Evolutionary conservation across 2,888 invertebrate genomes (phyloP).

Genomic region (Thera obeliscata): DNA sequence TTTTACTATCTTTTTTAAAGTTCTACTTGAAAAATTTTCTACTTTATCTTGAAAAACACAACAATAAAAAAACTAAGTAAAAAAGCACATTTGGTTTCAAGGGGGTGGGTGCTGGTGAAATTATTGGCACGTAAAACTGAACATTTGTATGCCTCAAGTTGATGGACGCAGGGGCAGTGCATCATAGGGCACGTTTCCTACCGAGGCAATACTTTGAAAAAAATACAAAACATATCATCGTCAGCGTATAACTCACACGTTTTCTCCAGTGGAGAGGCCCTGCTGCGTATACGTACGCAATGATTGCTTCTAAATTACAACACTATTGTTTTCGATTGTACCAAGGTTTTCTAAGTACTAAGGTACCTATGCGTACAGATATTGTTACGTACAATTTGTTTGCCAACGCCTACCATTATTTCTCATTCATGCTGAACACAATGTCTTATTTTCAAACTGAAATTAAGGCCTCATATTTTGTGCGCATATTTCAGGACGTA

Average conservation of each 20-base stretch:
- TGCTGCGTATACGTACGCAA: neutral
- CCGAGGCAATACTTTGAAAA: too few relatives aligned
- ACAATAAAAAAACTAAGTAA: too few relatives aligned
- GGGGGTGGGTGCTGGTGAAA: too few relatives aligned
- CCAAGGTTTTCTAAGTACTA: neutral
- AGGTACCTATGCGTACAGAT: neutral
- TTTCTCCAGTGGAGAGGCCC: neutral
- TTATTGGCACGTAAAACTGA: too few relatives aligned
- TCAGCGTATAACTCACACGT: neutral
- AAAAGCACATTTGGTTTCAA: too few relatives aligned
- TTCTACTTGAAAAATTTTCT: too few relatives aligned
- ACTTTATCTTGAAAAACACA: too few relatives aligned
- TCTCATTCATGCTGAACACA: slow-evolving; percentile 55
- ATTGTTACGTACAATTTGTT: slow-evolving; percentile 45
- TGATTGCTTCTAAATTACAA: slow-evolving; percentile 10
- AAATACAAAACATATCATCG: neutral
- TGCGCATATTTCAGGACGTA: slow-evolving; percentile 33
- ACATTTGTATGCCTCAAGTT: too few relatives aligned
- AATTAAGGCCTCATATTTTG: slow-evolving; percentile 43
- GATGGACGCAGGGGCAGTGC: too few relatives aligned
- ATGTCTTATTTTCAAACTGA: slow-evolving; percentile 55
- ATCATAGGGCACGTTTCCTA: too few relatives aligned
- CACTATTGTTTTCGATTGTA: slow-evolving; percentile 8
- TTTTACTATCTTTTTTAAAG: too few relatives aligned
- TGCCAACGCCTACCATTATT: slow-evolving; percentile 36